A percentile compares a stretch with the other conserved stretches of the same genome.
These are phyloP conservation scores for Sepioteuthis lessoniana DNA, from an alignment of 2,888 invertebrate species.

Conservation along the genomic window DNA sequence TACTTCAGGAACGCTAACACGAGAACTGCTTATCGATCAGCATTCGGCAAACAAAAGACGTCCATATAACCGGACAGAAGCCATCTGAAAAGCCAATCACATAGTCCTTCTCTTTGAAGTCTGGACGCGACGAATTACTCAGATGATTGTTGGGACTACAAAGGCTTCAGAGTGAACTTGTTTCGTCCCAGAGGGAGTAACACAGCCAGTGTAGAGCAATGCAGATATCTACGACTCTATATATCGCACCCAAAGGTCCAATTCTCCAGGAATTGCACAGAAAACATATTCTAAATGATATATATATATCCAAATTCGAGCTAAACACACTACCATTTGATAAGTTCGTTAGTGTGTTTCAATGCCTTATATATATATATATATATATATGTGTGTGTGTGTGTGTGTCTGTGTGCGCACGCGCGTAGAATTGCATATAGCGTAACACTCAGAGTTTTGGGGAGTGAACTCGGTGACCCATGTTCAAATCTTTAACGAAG, in stretches of 20 bases:
- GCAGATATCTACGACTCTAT: neutral
- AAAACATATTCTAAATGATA: neutral
- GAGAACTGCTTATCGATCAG: neutral
- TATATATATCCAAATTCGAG: neutral
- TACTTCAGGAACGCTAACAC: neutral
- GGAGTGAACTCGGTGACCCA: no score
- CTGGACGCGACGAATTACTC: neutral
- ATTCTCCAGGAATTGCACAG: neutral
- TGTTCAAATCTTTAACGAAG: no score
- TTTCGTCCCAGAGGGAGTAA: neutral
- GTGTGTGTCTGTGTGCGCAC: no score
- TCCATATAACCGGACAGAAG: neutral
- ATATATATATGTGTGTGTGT: no score
- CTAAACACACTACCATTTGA: neutral
- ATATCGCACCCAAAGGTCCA: constrained; percentile 33
- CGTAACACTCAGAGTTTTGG: no score
- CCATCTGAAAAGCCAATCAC: constrained; percentile 10
- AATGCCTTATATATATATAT: no score
- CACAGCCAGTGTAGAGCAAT: neutral
- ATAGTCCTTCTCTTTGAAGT: neutral
- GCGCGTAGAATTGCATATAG: no score
- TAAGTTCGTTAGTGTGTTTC: neutral
- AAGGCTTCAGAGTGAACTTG: neutral
- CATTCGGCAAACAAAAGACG: constrained; percentile 6
- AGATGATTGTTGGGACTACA: neutral